phyloP scores from a whole-genome alignment of 2,113 vertebrate genomes.

The Kryptolebias marmoratus region DNA sequence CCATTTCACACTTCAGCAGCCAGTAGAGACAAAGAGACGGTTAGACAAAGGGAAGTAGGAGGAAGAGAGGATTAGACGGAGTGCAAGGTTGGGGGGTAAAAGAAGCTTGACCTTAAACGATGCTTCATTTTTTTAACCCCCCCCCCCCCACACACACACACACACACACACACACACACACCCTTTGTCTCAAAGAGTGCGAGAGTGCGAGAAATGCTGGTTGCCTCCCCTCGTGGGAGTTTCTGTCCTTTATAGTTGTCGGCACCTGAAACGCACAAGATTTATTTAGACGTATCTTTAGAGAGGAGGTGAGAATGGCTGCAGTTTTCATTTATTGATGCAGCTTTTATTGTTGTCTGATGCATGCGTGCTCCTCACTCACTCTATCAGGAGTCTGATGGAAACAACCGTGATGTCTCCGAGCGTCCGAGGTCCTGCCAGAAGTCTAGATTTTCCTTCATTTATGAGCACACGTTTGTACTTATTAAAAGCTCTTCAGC shows the following conservation, averaged over 20 bases:
- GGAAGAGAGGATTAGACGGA: conserved; percentile 55
- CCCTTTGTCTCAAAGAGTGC: conserved; percentile 41
- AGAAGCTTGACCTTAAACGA: conserved; percentile 65
- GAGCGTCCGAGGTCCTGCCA: conserved; percentile 10
- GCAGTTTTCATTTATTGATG: conserved; percentile 66
- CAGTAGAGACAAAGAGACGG: conserved; percentile 68
- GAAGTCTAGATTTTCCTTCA: conserved; percentile 33
- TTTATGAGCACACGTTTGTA: conserved; percentile 4
- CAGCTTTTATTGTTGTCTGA: conserved; percentile 59
- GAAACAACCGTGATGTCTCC: conserved; percentile 16
- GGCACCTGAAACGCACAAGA: conserved; percentile 7
- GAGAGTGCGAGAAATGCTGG: conserved; percentile 26
- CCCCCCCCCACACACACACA: background rate
- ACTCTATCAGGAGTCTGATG: conserved; percentile 30
- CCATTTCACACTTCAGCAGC: conserved; percentile 77
- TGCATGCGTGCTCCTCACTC: conserved; percentile 34
- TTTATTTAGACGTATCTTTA: conserved; percentile 49
- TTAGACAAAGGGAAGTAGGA: conserved; percentile 71
- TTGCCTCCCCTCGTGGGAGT: conserved; percentile 39
- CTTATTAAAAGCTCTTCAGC: conserved; percentile 36
- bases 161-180: no score
- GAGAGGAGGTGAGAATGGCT: conserved; percentile 53
- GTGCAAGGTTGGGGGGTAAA: conserved; percentile 15
- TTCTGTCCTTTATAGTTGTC: conserved; percentile 28
- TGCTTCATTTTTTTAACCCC: conserved; percentile 27